Conservation (phyloP, 37 sponge, comb jelly and placozoan species). For the Mnemiopsis leidyi region DNA sequence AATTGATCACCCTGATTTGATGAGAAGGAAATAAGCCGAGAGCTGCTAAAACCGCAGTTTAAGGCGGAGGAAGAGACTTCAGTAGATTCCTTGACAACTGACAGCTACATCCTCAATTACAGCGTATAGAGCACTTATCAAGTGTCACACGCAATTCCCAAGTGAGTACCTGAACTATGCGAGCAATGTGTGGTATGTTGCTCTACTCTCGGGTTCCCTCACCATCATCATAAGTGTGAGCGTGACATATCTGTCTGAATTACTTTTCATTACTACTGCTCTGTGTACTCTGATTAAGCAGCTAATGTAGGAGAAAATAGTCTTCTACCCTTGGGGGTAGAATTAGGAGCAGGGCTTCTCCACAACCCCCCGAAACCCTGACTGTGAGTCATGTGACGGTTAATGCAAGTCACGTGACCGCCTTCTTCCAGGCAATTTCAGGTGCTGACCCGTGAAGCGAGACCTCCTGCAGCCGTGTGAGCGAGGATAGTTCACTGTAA, state of each 20-base stretch:
- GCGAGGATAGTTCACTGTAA: not conserved
- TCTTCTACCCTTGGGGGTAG: not conserved
- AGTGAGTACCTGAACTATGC: not conserved
- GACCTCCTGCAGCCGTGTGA: not conserved
- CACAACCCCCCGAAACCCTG: no score
- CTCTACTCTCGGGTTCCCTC: no score
- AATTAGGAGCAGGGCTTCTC: not conserved
- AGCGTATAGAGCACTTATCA: not conserved
- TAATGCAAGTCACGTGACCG: not conserved
- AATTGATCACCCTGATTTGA: not conserved
- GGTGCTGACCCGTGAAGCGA: not conserved
- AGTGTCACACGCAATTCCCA: not conserved
- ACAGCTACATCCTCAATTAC: not conserved
- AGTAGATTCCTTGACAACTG: not conserved
- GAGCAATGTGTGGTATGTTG: not conserved
- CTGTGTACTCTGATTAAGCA: no score
- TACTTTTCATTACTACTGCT: not conserved
- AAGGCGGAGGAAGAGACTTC: not conserved
- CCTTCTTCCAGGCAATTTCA: not conserved
- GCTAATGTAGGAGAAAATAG: no score
- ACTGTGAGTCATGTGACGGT: constrained; percentile 34
- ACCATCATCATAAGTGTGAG: not conserved
- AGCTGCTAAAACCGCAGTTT: not conserved
- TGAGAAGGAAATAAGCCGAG: not conserved
- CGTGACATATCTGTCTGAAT: not conserved